Evolutionary conservation across 2,888 invertebrate species (phyloP), one percentile per base, ranked within the genome.

Genomic region (Luffia ferchaultella): DNA sequence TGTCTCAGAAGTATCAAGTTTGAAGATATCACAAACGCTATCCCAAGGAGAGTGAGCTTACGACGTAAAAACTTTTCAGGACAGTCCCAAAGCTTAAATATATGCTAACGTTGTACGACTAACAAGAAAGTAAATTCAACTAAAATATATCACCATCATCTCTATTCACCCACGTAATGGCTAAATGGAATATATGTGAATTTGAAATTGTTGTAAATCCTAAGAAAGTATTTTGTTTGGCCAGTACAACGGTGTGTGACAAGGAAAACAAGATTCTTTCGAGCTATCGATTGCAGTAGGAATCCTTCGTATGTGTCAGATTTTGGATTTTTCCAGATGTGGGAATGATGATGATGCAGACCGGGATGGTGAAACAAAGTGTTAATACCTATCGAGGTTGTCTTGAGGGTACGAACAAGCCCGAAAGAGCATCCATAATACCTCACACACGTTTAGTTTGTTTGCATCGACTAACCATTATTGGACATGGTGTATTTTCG

Each of bases 261-360:
- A 30, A 30, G 30, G 30, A 30, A 30, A 30, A 12, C n/a, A 18
- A 17, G 20, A 20, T 45, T 7, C n/a, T 17, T n/a, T 9, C 45
- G 45, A 5, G 18, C 18, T 20, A 20, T 7, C 30, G 5, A 30
- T 30, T 62, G 58, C 64, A 65, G 68, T 67, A 68, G 68, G 70
- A 72, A 70, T 65, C 72, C 65, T 73, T 68, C 76, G 71, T 75
- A 66, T 75, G 73, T 79, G 80, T 83, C 82, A 83, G 82, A 73
- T 78, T 86, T 85, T 85, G 84, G 85, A 86, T 90, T 89, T 90
- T 92, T 91, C 73, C 94, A 94, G 94, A 94, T 94, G 94, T 95
- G 86, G 94, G 94, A 88, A 94, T 94, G 94, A 93, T 95, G 89
- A 93, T 95, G 94, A 93, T 94, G 93, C 93, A 94, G 91, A 90